Percentiles rank a stretch among this genome's conserved stretches.
Conservation (phyloP, 2,797 vertebrate genomes). For the Astyanax mexicanus region DNA sequence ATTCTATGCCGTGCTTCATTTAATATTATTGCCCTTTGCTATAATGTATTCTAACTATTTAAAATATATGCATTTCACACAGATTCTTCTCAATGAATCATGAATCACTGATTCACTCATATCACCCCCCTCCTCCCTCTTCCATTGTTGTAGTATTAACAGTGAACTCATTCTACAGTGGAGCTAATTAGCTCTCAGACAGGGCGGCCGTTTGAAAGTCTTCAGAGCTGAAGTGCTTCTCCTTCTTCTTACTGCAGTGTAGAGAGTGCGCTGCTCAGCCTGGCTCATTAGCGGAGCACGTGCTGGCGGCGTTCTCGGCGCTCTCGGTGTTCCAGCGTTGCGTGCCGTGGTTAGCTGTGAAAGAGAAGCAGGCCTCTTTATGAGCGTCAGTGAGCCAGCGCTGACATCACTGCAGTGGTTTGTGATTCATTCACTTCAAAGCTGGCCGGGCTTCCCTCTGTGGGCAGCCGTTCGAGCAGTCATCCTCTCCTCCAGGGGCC, state of each 20-base stretch:
- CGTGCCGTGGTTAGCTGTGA: slow-evolving; percentile 17
- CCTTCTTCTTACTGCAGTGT: background rate
- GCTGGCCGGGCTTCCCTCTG: slow-evolving; percentile 50
- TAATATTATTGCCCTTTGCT: background rate
- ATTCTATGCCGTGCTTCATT: too few species aligned
- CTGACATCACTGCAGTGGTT: slow-evolving; percentile 46
- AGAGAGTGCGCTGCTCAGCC: too few species aligned
- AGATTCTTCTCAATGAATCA: background rate
- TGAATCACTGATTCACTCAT: background rate
- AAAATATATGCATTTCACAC: background rate
- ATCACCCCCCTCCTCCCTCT: background rate
- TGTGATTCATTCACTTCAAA: slow-evolving; percentile 30
- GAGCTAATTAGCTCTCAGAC: background rate
- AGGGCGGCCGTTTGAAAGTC: background rate
- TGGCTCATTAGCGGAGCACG: slow-evolving; percentile 4
- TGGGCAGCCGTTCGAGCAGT: background rate
- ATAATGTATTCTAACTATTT: background rate
- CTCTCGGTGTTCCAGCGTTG: background rate
- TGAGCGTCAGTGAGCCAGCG: slow-evolving; percentile 10
- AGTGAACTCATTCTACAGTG: background rate
- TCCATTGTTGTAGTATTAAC: background rate
- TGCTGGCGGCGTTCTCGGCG: background rate
- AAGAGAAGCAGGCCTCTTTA: slow-evolving; percentile 25
- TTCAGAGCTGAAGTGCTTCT: slow-evolving; percentile 18
- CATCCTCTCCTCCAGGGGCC: slow-evolving; percentile 11